These are phyloP conservation scores for Heterotis niloticus DNA, from an alignment of 2,113 vertebrate species.

Conservation along the genomic window DNA sequence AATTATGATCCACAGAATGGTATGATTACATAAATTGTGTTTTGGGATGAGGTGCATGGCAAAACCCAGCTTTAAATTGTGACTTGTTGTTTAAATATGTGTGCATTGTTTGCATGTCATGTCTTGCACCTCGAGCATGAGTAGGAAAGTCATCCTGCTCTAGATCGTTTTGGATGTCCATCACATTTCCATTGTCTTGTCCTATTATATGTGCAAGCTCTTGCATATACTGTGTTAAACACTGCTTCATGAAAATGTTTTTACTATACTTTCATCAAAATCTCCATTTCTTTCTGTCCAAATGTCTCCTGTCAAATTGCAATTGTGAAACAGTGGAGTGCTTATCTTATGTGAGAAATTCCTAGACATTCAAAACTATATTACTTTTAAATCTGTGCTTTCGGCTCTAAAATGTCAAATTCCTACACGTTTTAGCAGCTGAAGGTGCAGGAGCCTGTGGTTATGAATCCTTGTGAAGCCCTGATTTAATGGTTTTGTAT, in stretches of 20 bases:
- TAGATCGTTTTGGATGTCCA: not conserved
- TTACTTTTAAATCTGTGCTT: not conserved
- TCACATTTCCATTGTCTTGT: not conserved
- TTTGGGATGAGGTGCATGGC: not conserved
- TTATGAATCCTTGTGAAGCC: not conserved
- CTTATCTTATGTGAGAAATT: conserved; percentile 1
- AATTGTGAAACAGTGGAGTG: conserved; percentile 29
- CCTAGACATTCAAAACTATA: not conserved
- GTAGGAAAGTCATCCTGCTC: not conserved
- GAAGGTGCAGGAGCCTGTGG: not conserved
- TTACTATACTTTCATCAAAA: not conserved
- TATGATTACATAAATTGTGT: not conserved
- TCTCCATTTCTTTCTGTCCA: too few species aligned
- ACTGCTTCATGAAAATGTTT: not conserved
- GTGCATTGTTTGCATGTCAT: conserved; percentile 43
- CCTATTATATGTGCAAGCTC: not conserved
- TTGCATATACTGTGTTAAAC: not conserved
- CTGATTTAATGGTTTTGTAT: too few species aligned
- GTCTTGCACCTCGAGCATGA: conserved; percentile 34
- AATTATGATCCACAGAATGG: too few species aligned
- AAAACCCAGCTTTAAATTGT: conserved; percentile 14
- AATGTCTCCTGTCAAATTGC: not conserved
- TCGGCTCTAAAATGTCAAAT: not conserved
- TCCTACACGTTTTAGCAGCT: not conserved
- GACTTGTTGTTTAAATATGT: conserved; percentile 32